phyloP scores from a whole-genome alignment of 2,888 invertebrate genomes.

The Cremastinae sp. region DNA sequence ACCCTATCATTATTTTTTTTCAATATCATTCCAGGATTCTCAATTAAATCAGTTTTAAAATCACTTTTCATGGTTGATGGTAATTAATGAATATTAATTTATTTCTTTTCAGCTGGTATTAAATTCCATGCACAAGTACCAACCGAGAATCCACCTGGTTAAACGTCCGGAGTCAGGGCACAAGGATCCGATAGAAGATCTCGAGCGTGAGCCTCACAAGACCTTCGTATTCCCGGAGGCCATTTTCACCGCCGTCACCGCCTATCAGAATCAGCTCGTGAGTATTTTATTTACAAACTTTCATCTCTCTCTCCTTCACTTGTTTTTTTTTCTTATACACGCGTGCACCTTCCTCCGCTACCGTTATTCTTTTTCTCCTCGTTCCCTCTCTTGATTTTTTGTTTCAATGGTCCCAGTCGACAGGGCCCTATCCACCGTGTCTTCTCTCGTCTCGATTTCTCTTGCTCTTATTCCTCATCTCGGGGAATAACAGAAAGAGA shows the following conservation, averaged over 20 bases:
- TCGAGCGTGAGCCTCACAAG: conserved; percentile 88
- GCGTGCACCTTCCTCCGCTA: conserved; percentile 50
- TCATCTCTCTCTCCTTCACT: conserved; percentile 15
- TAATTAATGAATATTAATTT: conserved; percentile 26
- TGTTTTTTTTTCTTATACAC: conserved; percentile 1
- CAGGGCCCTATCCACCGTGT: conserved; percentile 26
- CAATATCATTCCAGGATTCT: too few species aligned
- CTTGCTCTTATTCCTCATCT: conserved; percentile 27
- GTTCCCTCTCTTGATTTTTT: conserved; percentile 1
- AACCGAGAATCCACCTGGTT: conserved; percentile 90
- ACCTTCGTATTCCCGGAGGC: conserved; percentile 91
- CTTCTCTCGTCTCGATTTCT: conserved; percentile 36
- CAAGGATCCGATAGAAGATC: conserved; percentile 83
- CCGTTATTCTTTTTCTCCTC: conserved; percentile 57
- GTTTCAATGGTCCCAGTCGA: conserved; percentile 28
- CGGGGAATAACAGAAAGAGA: neutral
- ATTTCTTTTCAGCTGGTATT: conserved; percentile 85
- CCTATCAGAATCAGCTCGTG: conserved; percentile 93
- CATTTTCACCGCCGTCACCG: conserved; percentile 92
- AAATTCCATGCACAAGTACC: conserved; percentile 93
- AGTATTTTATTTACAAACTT: conserved; percentile 78
- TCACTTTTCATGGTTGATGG: conserved; percentile 18
- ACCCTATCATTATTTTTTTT: too few species aligned
- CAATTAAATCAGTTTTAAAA: too few species aligned
- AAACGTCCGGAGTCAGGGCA: conserved; percentile 84